Evolutionary conservation across 2,797 vertebrate species (phyloP), one percentile per base, ranked within the genome.

Genomic region (Rhinophrynus dorsalis): DNA sequence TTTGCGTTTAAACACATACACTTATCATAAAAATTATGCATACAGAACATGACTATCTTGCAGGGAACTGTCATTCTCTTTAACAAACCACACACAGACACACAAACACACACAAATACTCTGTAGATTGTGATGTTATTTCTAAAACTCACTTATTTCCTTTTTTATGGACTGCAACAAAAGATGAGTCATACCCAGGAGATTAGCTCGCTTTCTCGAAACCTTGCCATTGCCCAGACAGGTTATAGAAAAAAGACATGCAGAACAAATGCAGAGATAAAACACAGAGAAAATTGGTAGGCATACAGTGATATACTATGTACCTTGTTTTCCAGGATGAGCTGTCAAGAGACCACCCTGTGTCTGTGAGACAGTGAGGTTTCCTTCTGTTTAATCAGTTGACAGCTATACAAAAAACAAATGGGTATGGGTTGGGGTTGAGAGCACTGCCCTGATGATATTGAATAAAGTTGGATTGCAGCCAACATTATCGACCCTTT

Each of bases 131-230:
- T n/a, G n/a, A n/a, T n/a, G n/a, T n/a, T n/a, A n/a, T n/a, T n/a
- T n/a, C n/a, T n/a, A n/a, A n/a, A n/a, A n/a, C n/a, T n/a, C n/a
- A n/a, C n/a, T 37, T 65, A 57, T 56, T 48, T 72, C 67, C 50
- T 62, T 52, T 9, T 62, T 38, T 12, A 40, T 38, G 51, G 32
- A 30, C 12, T 40, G n/a, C 33, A 59, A 32, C 48, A 47, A 37
- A 52, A 17, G 67, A 74, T 88, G 85, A 90, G 68, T 87, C 82
- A 86, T 67, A 68, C 65, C 75, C 74, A 67, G 66, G 77, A 76
- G 79, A 83, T 82, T 81, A 88, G 67, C 50, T 79, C 74, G 74
- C 70, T 78, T 75, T 78, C 83, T 80, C 81, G 79, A 82, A 42
- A 45, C 74, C 76, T 40, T 20, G 68, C 58, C 77, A 57, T 68